Conservation (phyloP, 2,888 invertebrate species). For the Drosophila yooni region DNA sequence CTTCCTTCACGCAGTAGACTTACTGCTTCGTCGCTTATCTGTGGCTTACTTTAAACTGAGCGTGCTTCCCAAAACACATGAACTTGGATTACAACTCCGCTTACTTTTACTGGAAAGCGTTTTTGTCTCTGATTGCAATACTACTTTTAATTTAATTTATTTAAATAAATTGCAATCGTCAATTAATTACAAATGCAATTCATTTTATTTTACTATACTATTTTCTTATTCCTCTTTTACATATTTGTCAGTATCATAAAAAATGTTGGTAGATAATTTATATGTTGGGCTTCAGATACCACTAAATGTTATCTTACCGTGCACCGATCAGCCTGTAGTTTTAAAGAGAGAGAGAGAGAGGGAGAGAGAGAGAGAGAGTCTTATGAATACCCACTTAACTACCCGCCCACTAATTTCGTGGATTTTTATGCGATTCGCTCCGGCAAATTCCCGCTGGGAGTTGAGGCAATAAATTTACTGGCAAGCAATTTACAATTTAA, state of each 20-base stretch:
- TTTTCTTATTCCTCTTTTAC: not conserved
- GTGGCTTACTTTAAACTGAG: not conserved
- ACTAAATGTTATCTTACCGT: not conserved
- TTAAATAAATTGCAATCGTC: not conserved
- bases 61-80: not conserved
- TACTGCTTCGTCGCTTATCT: not conserved
- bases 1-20: not conserved
- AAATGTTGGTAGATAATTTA: not conserved
- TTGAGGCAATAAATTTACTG: not conserved
- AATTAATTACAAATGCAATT: no score
- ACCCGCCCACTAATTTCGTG: not conserved
- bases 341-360: not conserved
- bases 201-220: not conserved
- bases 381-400: not conserved
- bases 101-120: not conserved
- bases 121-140: not conserved
- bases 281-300: not conserved
- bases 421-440: not conserved
- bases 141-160: not conserved
- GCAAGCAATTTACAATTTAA: not conserved
- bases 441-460: not conserved
- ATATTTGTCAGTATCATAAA: not conserved
- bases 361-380: not conserved
- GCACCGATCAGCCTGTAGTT: no score
- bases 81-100: not conserved